phyloP scores from a whole-genome alignment of 2,888 invertebrate genomes.

The Lutraria lutraria region DNA sequence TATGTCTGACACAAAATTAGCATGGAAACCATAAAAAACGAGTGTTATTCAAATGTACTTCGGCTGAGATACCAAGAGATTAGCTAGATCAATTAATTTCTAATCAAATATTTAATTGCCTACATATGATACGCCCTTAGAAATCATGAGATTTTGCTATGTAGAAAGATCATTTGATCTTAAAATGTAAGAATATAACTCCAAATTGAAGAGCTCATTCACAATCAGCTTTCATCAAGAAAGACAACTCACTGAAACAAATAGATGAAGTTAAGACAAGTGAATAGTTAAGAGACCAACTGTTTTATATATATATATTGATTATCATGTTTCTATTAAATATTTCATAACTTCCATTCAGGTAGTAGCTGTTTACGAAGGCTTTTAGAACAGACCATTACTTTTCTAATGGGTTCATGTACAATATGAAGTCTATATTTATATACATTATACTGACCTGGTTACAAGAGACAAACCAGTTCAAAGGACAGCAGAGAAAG shows the following conservation, averaged over 20 bases:
- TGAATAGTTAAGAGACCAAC: neutral
- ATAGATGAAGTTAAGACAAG: neutral
- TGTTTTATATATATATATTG: neutral
- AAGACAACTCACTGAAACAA: neutral
- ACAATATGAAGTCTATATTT: no score
- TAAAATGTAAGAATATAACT: no score
- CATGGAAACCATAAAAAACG: slow-evolving; percentile 16
- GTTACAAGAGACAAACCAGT: no score
- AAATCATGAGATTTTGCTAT: neutral
- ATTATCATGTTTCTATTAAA: slow-evolving; percentile 14
- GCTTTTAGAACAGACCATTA: neutral
- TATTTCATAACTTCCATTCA: slow-evolving; percentile 2
- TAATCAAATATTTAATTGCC: slow-evolving; percentile 42
- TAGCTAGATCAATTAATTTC: slow-evolving; percentile 30
- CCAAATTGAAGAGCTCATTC: neutral
- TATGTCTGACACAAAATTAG: slow-evolving; percentile 13
- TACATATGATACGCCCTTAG: neutral
- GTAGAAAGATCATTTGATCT: neutral
- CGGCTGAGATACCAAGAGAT: neutral
- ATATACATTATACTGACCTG: no score
- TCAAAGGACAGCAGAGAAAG: no score
- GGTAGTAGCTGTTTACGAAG: neutral
- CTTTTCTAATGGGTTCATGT: no score
- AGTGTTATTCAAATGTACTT: slow-evolving; percentile 3
- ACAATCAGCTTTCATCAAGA: neutral